phyloP scores from a whole-genome alignment of 2,888 invertebrate species.

The Adelognathus sp. region DNA sequence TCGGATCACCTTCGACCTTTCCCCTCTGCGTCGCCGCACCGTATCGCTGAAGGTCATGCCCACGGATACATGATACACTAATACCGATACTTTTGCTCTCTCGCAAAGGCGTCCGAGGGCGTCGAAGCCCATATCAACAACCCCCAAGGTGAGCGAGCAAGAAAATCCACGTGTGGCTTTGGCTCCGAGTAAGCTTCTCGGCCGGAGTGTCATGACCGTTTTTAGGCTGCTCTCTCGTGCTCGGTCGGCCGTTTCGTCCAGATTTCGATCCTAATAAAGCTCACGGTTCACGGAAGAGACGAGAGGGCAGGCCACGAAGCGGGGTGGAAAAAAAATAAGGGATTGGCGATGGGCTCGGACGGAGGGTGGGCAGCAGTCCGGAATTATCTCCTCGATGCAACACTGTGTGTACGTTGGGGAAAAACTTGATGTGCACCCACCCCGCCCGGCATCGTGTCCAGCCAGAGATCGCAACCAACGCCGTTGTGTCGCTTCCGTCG shows the following conservation, averaged over 20 bases:
- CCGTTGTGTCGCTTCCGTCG: conserved; percentile 24
- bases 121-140: conserved; percentile 20
- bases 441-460: not conserved
- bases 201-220: conserved; percentile 9
- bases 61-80: too few relatives aligned
- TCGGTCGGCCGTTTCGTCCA: conserved; percentile 26
- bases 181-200: not conserved
- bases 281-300: conserved; percentile 42
- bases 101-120: conserved; percentile 7
- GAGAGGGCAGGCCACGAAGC: conserved; percentile 27
- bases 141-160: conserved; percentile 46
- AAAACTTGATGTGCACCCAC: too few relatives aligned
- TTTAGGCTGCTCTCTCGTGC: conserved; percentile 26
- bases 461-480: conserved; percentile 26
- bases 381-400: conserved; percentile 57
- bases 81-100: conserved; percentile 27
- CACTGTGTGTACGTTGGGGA: conserved; percentile 8
- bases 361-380: conserved; percentile 43
- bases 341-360: conserved; percentile 9
- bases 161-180: conserved; percentile 16
- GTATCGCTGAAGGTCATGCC: conserved; percentile 20
- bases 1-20: conserved; percentile 49
- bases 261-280: conserved; percentile 36
- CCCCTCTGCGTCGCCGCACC: conserved; percentile 13
- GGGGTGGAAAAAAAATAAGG: conserved; percentile 37